Base-by-base conservation (phyloP, 2,888 invertebrate species). In the Sussaba pulchella region DNA sequence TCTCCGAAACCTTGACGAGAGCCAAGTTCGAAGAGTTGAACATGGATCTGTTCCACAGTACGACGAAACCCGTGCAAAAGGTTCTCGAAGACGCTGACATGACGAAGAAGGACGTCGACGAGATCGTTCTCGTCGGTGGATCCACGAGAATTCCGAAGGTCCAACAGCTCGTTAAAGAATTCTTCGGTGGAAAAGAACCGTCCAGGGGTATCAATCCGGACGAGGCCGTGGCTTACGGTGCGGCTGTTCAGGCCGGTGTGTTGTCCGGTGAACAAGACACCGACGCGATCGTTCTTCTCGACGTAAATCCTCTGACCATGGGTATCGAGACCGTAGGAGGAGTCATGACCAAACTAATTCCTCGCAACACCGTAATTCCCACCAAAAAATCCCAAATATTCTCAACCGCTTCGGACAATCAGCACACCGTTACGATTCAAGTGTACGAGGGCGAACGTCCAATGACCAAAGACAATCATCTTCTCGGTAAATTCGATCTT, bases 291-390 rank as follows among this genome's bases (percentile, higher is more conserved):
- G 98, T 99, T 0, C 94, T 99, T 80, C 95, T 99, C 83, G 99
- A 99, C 92, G 99, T 99, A 71, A 99, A 99, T 93, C 99, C 99
- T 86, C 94, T 99, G 84, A 99, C 99, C 84, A 95, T 99, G 96
- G 99, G 99, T 93, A 99, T 99, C 91, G 99, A 99, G 93, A 99
- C 99, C 50, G 99, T 99, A 63, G 99, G 99, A 83, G 99, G 99
- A 86, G 99, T 99, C 36, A 99, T 99, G 99, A 99, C 99, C 87
- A 99, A 99, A 92, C 94, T 99, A 72, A 99, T 99, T 91, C 97
- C 98, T 71, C 94, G 99, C 88, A 99, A 99, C 94, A 99, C 99
- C 26, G 99, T 99, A 83, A 99, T 99, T 90, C 99, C 99, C 36
- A 99, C 99, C 70, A 99, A 99, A 94, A 99, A 99, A 92, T 98